Evolutionary conservation across 1,140 invertebrate genomes (phyloP), one percentile per base, ranked within the genome.

Genomic region (Atta cephalotes): DNA sequence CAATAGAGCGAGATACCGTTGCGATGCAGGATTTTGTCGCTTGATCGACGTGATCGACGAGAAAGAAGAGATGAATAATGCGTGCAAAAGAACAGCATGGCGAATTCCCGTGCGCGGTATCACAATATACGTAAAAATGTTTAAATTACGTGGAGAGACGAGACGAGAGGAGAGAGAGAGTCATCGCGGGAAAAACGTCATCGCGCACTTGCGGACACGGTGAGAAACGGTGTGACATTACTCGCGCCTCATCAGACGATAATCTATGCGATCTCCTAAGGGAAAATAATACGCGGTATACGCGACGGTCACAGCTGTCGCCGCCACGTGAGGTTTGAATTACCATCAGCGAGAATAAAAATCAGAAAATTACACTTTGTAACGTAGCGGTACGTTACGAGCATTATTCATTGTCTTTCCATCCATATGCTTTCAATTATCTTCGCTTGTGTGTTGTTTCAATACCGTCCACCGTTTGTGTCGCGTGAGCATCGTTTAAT

Each of bases 151-250:
- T 65, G 65, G 1, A 66, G 16, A 0, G 21, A 28, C 28, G 28
- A 74, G 49, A 58, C 56, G n/a, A 10, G 39, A 45, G 39, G 9
- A 10, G 39, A 45, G 39, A 45, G 39, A 45, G 39, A 10, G 10
- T 45, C 21, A 85, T 87, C 63, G 74, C 21, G 85, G 14, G n/a
- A 31, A 63, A 71, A 71, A 85, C 31, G 14, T n/a, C 76, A 62
- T 72, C 39, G 51, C 49, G 58, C 81, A 28, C 60, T 65, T 12
- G 65, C 28, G 25, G 49, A 81, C 66, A 25, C 58, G 45, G 3
- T 51, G 56, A 84, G 80, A 84, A 76, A 84, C 79, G 70, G 70
- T 63, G 70, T 76, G 80, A 84, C 80, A 84, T 84, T 84, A 84
- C 80, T 62, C 80, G 66, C 56, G 70, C 25, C 45, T 76, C 80